These are phyloP conservation scores for Neelides folsomi DNA, from an alignment of 2,888 invertebrate species.

Conservation along the genomic window DNA sequence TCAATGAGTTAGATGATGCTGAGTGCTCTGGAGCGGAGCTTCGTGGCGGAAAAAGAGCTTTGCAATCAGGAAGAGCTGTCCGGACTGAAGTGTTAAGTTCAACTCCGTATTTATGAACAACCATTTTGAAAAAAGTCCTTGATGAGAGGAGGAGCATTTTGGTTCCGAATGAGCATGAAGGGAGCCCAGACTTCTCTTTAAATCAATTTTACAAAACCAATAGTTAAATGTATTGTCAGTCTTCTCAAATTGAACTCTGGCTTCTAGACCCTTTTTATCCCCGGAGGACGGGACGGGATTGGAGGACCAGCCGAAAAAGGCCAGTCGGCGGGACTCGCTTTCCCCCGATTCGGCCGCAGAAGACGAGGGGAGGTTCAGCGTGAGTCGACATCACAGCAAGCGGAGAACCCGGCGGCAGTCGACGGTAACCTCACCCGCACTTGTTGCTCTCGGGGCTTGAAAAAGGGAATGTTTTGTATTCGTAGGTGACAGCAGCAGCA, in stretches of 20 bases:
- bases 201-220: background rate
- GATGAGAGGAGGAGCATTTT: background rate
- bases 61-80: slow-evolving; percentile 17
- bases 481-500: background rate
- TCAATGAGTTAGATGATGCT: slow-evolving; percentile 28
- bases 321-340: slow-evolving; percentile 55
- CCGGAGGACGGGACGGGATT: slow-evolving; percentile 48
- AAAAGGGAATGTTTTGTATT: background rate
- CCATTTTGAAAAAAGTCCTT: too few relatives aligned
- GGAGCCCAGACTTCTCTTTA: background rate
- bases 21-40: slow-evolving; percentile 18
- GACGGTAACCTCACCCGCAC: slow-evolving; percentile 16
- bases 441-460: background rate
- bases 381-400: slow-evolving; percentile 37
- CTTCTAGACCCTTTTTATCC: slow-evolving; percentile 64
- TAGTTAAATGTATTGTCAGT: background rate
- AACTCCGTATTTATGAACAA: slow-evolving; percentile 3
- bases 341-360: slow-evolving; percentile 68
- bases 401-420: slow-evolving; percentile 28
- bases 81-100: slow-evolving; percentile 28
- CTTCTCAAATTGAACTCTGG: background rate
- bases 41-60: slow-evolving; percentile 27
- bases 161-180: background rate
- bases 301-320: slow-evolving; percentile 24
- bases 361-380: slow-evolving; percentile 40